Conservation (phyloP, 1,140 invertebrate genomes). For the Eupristina koningsbergeri region DNA sequence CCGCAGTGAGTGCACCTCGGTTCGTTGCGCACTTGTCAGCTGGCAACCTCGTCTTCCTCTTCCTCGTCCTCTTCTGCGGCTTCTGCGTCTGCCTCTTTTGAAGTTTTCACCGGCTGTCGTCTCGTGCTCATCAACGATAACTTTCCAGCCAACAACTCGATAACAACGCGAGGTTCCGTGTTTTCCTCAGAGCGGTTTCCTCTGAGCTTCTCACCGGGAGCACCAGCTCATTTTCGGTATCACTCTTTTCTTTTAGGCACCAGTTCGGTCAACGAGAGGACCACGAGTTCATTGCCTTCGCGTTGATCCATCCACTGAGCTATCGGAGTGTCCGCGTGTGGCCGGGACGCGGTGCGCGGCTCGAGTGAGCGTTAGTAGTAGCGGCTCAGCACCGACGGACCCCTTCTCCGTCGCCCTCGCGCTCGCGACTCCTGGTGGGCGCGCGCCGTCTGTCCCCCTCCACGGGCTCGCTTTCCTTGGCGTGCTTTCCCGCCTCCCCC, state of each 20-base stretch:
- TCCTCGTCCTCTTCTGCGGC: background rate
- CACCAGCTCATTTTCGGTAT: too few relatives aligned
- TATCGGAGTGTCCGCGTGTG: constrained; percentile 55
- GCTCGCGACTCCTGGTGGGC: background rate
- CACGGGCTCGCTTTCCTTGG: background rate
- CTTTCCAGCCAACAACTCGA: background rate
- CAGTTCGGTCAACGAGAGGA: too few relatives aligned
- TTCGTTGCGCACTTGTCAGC: background rate
- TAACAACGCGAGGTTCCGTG: background rate
- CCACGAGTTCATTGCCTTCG: too few relatives aligned
- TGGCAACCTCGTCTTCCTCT: background rate
- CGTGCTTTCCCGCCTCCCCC: background rate
- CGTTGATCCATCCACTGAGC: too few relatives aligned
- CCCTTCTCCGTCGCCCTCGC: background rate
- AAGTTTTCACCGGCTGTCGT: background rate
- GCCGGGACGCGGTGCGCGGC: constrained; percentile 57
- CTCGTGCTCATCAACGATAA: background rate
- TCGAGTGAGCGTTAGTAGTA: constrained; percentile 57
- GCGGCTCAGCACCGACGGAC: background rate
- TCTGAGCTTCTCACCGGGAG: too few relatives aligned
- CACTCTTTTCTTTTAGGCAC: too few relatives aligned
- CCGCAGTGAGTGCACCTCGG: background rate
- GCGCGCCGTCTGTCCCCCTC: background rate
- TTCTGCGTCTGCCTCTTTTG: background rate
- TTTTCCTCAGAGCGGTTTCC: too few relatives aligned